Conservation (phyloP, 2,888 invertebrate species). For the Eupelmus urozonus region DNA sequence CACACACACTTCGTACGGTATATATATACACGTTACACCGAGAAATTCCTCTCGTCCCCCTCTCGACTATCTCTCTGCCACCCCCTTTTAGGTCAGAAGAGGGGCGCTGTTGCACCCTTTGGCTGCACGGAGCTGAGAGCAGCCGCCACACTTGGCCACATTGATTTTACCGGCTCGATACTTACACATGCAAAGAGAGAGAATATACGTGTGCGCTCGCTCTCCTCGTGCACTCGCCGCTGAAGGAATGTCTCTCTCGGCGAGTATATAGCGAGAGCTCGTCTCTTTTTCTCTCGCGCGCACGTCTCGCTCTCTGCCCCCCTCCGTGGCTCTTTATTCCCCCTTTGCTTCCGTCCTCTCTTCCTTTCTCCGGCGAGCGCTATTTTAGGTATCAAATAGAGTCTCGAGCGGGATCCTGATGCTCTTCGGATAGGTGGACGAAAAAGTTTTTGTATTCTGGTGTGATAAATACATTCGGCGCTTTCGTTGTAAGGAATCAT, state of each 20-base stretch:
- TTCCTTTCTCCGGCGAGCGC: constrained; percentile 50
- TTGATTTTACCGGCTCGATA: constrained; percentile 75
- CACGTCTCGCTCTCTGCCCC: too few relatives aligned
- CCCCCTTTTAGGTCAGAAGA: constrained; percentile 53
- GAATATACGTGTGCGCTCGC: background rate
- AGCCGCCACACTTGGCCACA: constrained; percentile 74
- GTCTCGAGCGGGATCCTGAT: too few relatives aligned
- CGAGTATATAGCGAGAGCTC: background rate
- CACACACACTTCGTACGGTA: too few relatives aligned
- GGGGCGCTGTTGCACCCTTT: constrained; percentile 50
- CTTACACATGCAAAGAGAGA: background rate
- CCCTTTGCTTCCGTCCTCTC: constrained; percentile 19
- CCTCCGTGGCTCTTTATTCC: constrained; percentile 32
- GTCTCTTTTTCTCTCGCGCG: constrained; percentile 69
- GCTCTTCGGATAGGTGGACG: too few relatives aligned
- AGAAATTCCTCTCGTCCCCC: too few relatives aligned
- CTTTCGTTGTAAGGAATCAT: too few relatives aligned
- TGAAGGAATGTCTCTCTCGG: constrained; percentile 71
- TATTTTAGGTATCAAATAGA: constrained; percentile 42
- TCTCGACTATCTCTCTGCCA: constrained; percentile 35
- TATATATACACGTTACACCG: too few relatives aligned
- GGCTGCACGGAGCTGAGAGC: background rate
- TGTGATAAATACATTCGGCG: too few relatives aligned
- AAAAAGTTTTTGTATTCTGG: too few relatives aligned
- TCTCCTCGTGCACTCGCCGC: constrained; percentile 65